A percentile compares a stretch with the other conserved stretches of the same genome.
phyloP scores from a whole-genome alignment of 2,888 invertebrate genomes.

The Taphrorychus bicolor region DNA sequence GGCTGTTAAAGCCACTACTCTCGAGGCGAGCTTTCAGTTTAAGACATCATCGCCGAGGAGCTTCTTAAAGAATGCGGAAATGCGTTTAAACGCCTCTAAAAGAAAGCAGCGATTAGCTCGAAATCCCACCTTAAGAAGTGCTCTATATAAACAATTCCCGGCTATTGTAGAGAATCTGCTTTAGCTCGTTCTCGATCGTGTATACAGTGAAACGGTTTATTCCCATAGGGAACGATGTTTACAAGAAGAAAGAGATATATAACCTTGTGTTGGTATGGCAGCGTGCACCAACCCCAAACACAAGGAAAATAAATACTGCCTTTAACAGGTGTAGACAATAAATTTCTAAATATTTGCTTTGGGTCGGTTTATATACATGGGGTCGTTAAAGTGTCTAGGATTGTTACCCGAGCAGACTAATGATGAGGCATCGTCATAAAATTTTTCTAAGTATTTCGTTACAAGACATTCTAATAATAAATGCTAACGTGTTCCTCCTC shows the following conservation, averaged over 20 bases:
- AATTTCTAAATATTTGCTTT: background rate
- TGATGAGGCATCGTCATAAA: background rate
- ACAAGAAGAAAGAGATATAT: constrained; percentile 5
- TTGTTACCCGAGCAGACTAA: background rate
- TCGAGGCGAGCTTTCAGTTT: background rate
- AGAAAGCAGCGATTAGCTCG: background rate
- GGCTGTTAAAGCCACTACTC: background rate
- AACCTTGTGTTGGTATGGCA: background rate
- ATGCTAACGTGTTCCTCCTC: background rate
- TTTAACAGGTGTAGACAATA: background rate
- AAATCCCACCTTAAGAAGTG: constrained; percentile 6
- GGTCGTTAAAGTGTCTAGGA: background rate
- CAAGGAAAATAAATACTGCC: background rate
- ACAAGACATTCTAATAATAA: background rate
- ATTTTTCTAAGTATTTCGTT: background rate
- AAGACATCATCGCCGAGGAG: background rate
- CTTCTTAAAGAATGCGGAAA: background rate
- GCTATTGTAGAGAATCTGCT: constrained; percentile 16
- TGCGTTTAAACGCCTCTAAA: background rate
- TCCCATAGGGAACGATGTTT: constrained; percentile 35
- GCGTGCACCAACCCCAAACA: background rate
- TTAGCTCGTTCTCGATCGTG: constrained; percentile 16
- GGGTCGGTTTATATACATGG: background rate
- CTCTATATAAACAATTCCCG: constrained; percentile 20
- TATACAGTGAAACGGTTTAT: constrained; percentile 19